Evolutionary conservation across 2,888 invertebrate species (phyloP).

Genomic region (Mesorhabditis sp.): DNA sequence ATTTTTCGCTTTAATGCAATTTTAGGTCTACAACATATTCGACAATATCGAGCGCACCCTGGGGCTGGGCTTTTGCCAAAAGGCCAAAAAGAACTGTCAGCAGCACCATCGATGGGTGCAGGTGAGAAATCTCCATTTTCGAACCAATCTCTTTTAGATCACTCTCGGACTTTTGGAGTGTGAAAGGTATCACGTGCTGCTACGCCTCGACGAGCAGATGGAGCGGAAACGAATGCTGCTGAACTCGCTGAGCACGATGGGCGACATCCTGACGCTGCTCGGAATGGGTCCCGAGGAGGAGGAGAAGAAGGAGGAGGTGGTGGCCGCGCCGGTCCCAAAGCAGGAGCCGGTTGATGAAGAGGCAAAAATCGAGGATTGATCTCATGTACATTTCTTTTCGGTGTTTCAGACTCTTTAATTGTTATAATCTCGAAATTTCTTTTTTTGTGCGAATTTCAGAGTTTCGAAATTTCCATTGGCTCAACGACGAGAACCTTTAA

Average conservation of each 20-base stretch:
- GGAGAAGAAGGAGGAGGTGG: background rate
- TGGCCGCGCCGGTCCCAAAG: too few relatives aligned
- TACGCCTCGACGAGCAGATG: constrained; percentile 30
- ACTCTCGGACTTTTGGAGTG: constrained; percentile 37
- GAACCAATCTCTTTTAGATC: constrained; percentile 22
- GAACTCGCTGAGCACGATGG: constrained; percentile 14
- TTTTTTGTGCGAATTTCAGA: too few relatives aligned
- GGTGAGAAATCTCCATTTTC: constrained; percentile 13
- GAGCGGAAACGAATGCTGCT: constrained; percentile 23
- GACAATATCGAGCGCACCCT: constrained; percentile 25
- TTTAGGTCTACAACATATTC: background rate
- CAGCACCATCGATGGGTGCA: constrained; percentile 43
- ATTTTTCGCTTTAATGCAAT: too few relatives aligned
- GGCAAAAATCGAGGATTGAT: too few relatives aligned
- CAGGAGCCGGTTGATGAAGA: too few relatives aligned
- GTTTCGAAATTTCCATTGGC: too few relatives aligned
- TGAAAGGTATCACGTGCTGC: constrained; percentile 30
- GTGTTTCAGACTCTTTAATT: too few relatives aligned
- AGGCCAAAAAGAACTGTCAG: constrained; percentile 26
- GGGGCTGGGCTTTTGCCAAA: constrained; percentile 29
- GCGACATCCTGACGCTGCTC: constrained; percentile 27
- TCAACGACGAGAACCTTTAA: too few relatives aligned
- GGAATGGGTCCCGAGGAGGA: constrained; percentile 10
- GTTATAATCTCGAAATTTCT: too few relatives aligned
- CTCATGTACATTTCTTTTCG: too few relatives aligned